Conservation (phyloP, 2,113 vertebrate species). For the Bos indicus region DNA sequence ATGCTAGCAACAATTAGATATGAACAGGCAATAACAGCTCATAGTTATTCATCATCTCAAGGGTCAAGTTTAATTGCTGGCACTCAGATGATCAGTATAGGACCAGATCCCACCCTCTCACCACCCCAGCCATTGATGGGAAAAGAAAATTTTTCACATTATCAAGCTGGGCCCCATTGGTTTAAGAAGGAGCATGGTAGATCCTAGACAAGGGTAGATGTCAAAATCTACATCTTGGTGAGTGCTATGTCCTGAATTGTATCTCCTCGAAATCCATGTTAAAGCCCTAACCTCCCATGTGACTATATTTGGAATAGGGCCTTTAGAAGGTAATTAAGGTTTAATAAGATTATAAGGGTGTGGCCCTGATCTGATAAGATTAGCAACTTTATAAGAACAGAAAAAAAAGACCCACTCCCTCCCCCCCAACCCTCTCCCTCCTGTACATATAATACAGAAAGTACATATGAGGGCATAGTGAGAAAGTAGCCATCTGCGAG, state of each 20-base stretch:
- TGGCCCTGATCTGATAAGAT: neutral
- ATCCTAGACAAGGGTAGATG: neutral
- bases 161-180: neutral
- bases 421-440: no score
- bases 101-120: neutral
- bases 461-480: neutral
- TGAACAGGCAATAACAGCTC: no score
- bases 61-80: neutral
- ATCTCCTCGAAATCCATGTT: neutral
- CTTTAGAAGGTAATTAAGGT: neutral
- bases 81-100: neutral
- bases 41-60: neutral
- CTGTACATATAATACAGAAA: neutral
- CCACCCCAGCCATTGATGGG: neutral
- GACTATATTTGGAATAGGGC: neutral
- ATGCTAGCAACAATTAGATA: neutral
- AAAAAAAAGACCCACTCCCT: neutral
- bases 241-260: neutral
- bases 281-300: neutral
- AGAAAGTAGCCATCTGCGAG: neutral
- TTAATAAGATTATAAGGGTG: neutral
- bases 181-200: neutral
- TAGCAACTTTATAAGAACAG: neutral
- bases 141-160: neutral
- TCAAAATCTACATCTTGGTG: neutral